Conservation (phyloP, 2,797 vertebrate species). For the Harpagifer antarcticus region DNA sequence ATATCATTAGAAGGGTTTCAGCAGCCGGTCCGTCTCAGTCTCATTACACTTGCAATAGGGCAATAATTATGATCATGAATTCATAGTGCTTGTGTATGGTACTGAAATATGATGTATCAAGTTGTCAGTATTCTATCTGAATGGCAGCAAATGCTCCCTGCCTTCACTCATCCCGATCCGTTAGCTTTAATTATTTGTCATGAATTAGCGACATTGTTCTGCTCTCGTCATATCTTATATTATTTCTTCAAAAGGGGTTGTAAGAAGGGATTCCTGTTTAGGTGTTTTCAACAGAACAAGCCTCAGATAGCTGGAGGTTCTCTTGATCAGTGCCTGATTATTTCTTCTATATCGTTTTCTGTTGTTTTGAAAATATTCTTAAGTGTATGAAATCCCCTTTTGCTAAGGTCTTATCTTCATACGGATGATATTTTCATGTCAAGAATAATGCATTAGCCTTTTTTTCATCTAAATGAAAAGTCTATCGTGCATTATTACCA, state of each 20-base stretch:
- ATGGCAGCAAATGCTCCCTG: constrained; percentile 29
- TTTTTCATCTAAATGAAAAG: no score
- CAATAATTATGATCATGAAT: constrained; percentile 38
- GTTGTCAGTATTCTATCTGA: constrained; percentile 66
- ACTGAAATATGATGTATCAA: constrained; percentile 28
- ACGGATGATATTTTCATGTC: background rate
- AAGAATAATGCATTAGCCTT: no score
- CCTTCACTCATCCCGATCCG: background rate
- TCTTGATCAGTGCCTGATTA: constrained; percentile 29
- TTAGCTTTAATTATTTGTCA: constrained; percentile 19
- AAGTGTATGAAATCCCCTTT: constrained; percentile 16
- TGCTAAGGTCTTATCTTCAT: constrained; percentile 29
- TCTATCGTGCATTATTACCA: background rate
- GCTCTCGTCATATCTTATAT: constrained; percentile 30
- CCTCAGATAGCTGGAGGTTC: background rate
- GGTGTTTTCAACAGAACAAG: constrained; percentile 8
- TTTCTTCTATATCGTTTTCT: constrained; percentile 7
- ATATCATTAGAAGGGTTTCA: constrained; percentile 11
- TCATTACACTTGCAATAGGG: constrained; percentile 47
- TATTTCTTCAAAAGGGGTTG: constrained; percentile 22
- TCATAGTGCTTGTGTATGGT: constrained; percentile 38
- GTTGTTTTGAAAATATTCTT: background rate
- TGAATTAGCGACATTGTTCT: constrained; percentile 24
- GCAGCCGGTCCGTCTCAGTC: constrained; percentile 14
- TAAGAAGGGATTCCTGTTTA: constrained; percentile 36